Base-by-base conservation (phyloP, 2,797 vertebrate genomes). In the Megalops cyprinoides region DNA sequence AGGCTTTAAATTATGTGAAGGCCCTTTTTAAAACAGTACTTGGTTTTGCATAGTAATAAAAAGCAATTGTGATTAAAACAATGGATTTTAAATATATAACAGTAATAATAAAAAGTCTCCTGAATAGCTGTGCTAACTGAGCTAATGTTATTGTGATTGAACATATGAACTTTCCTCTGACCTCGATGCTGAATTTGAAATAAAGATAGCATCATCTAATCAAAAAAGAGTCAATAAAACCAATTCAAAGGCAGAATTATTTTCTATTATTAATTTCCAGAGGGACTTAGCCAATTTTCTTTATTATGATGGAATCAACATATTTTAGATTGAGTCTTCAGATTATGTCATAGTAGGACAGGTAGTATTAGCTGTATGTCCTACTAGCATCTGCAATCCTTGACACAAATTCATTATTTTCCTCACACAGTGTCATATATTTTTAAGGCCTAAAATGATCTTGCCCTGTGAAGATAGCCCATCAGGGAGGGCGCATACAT, bases 251-350 rank as follows among this genome's bases (percentile, higher is more conserved):
- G 93, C 95, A 95, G 91, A 94, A 93, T 91, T 92, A 93, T 96
- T 92, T 93, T 95, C 93, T 93, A 92, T 94, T 95, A 91, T 89
- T 92, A 91, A 91, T 94, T 94, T 95, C 93, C 93, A 88, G 84
- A 85, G 95, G 95, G 95, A 95, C 93, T 91, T 91, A 95, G 93
- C 87, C 95, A 96, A 96, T 97, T 96, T 96, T 96, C 95, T 94
- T 92, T 93, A 94, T 96, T 95, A 95, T 94, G 96, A 97, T 96
- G 93, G 93, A 96, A 97, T 96, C 96, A 96, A 94, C 93, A 95
- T 96, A 96, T 93, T 94, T 94, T 91, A 95, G 94, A 95, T 96
- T 92, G 94, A 92, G 94, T 90, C 88, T 86, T 87, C 82, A 85
- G 96, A 96, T 97, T 95, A 90, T 88, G 93, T 95, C 92, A 92